phyloP scores from a whole-genome alignment of 2,113 vertebrate genomes.

The Pungitius pungitius region DNA sequence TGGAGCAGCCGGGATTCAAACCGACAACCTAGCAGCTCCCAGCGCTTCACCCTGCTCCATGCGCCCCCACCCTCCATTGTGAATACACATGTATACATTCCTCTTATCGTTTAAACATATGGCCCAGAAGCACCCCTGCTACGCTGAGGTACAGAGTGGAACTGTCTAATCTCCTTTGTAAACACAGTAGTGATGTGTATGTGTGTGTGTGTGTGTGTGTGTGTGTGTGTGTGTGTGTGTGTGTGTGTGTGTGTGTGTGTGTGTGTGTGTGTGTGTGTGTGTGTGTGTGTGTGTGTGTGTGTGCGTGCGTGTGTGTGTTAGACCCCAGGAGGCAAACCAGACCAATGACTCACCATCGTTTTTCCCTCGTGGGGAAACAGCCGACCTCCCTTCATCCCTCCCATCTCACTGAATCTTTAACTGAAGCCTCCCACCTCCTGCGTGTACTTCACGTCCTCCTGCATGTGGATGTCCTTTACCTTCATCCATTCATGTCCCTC shows the following conservation, averaged over 20 bases:
- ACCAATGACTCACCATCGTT: constrained; percentile 54
- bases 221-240: constrained; percentile 26
- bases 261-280: constrained; percentile 42
- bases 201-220: constrained; percentile 19
- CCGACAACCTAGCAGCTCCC: no score
- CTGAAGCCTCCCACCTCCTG: not conserved
- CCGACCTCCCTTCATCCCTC: constrained; percentile 32
- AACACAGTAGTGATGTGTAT: constrained; percentile 49
- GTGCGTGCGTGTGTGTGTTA: constrained; percentile 27
- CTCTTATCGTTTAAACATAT: constrained; percentile 62
- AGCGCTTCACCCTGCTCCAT: no score
- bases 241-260: constrained; percentile 18
- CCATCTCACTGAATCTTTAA: constrained; percentile 15
- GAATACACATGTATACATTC: constrained; percentile 50
- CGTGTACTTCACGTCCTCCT: not conserved
- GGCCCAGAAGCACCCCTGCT: constrained; percentile 28
- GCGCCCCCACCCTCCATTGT: no score
- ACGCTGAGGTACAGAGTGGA: constrained; percentile 63
- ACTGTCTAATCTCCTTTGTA: constrained; percentile 67
- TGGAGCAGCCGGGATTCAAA: no score
- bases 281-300: constrained; percentile 16
- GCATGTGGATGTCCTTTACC: constrained; percentile 12
- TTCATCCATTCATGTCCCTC: constrained; percentile 26
- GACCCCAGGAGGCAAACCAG: constrained; percentile 63
- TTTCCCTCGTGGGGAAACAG: constrained; percentile 38